Evolutionary conservation across 2,113 vertebrate species (phyloP), one percentile per base, ranked within the genome.

Genomic region (Chascanopsetta lugubris): DNA sequence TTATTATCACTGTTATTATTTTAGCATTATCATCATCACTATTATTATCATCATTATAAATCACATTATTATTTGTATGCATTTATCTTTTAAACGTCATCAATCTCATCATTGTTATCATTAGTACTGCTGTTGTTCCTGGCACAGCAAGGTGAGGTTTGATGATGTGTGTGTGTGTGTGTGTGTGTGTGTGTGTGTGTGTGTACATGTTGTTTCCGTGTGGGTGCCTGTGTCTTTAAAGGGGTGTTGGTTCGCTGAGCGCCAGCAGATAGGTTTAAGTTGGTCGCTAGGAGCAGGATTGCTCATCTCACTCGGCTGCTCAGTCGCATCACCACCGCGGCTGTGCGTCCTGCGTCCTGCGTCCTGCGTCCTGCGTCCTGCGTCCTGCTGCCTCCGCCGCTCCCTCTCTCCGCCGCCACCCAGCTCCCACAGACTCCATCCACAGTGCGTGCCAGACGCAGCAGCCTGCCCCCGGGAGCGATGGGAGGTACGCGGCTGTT

Each of bases 401-500:
- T 15, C 5, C 4, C 6, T 40, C 34, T 61, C 38, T 6, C 5
- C 25, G 43, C 54, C 4, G 22, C 54, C 45, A 51, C 32, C 40
- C 13, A 69, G 64, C 69, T 29, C n/a, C n/a, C n/a, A n/a, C n/a
- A n/a, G n/a, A n/a, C n/a, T n/a, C n/a, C n/a, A n/a, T n/a, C n/a
- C n/a, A n/a, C n/a, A n/a, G 67, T 21, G 62, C 63, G 72, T 48
- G 60, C 54, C 54, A 42, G 50, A 38, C 25, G 40, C 63, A 18
- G 3, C 71, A 46, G 20, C 48, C 58, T 42, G 25, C 60, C 58
- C 30, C 38, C 17, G 38, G 74, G 53, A 77, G 79, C 69, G 54
- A 92, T 92, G 91, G 90, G 90, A 91, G 91, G 91, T 91, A 84
- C 68, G 45, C 18, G 54, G 27, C 51, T 32, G 29, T 24, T 34